These are phyloP conservation scores for Tyto alba DNA, from an alignment of 2,113 vertebrate genomes.

Conservation along the genomic window DNA sequence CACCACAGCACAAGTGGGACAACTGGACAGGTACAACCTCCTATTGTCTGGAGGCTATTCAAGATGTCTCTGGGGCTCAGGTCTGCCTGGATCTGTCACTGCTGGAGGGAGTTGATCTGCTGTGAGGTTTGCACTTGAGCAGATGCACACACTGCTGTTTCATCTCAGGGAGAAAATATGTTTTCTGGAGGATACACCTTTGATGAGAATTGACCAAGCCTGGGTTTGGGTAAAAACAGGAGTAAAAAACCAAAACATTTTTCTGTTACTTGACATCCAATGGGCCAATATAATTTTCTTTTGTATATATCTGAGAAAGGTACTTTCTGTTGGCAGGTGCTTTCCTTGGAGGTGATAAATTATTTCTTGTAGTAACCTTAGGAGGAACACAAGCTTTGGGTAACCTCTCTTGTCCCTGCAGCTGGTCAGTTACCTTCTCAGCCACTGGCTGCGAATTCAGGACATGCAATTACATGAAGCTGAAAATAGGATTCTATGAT, in stretches of 20 bases:
- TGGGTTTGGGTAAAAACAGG: not conserved
- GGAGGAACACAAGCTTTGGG: not conserved
- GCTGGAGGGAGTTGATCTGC: not conserved
- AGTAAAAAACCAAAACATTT: not conserved
- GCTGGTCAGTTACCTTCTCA: not conserved
- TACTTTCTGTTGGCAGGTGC: not conserved
- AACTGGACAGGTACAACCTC: rapidly evolving
- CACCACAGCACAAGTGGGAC: not conserved
- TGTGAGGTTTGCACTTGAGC: not conserved
- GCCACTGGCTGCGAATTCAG: not conserved
- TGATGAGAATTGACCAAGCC: not conserved
- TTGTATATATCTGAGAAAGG: not conserved
- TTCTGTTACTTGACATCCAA: not conserved
- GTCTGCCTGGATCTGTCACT: not conserved
- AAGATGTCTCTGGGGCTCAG: not conserved
- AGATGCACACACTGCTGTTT: not conserved
- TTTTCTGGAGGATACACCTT: not conserved
- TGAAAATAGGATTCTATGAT: not conserved
- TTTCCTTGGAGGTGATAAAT: not conserved
- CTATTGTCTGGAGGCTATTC: not conserved
- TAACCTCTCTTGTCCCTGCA: not conserved
- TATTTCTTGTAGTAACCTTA: not conserved
- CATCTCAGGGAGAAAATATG: not conserved
- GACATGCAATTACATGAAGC: not conserved
- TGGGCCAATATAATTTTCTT: not conserved